Evolutionary conservation across 2,888 invertebrate species (phyloP).

Genomic region (Lycia hirtaria): DNA sequence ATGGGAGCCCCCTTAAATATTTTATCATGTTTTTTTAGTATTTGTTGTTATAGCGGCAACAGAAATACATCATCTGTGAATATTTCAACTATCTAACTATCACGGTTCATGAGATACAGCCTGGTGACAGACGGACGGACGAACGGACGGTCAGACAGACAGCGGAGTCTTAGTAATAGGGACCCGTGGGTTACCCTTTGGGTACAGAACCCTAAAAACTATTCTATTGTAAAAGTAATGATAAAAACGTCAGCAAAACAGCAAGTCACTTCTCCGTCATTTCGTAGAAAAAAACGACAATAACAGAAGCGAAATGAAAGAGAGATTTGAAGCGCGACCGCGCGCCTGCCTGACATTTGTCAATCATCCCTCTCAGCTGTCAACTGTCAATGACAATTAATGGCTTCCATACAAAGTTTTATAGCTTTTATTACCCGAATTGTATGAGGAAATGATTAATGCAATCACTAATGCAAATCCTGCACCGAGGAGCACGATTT

Average conservation of each 20-base stretch:
- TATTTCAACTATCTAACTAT: slow-evolving; percentile 4
- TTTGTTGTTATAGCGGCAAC: too few relatives aligned
- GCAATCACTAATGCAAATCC: slow-evolving; percentile 84
- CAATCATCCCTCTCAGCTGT: slow-evolving; percentile 79
- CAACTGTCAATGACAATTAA: slow-evolving; percentile 84
- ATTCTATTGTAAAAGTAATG: slow-evolving; percentile 29
- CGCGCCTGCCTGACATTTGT: slow-evolving; percentile 75
- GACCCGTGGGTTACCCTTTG: too few relatives aligned
- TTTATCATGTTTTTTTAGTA: too few relatives aligned
- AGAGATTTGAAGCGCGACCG: slow-evolving; percentile 52
- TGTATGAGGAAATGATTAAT: slow-evolving; percentile 81
- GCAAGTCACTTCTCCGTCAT: slow-evolving; percentile 62
- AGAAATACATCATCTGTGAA: too few relatives aligned
- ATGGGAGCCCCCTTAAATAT: too few relatives aligned
- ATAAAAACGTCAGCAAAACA: slow-evolving; percentile 48
- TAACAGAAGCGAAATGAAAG: slow-evolving; percentile 46
- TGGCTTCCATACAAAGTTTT: slow-evolving; percentile 81
- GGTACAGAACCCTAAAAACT: slow-evolving; percentile 22
- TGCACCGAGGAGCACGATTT: slow-evolving; percentile 58
- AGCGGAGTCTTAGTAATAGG: too few relatives aligned
- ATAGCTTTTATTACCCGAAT: slow-evolving; percentile 79
- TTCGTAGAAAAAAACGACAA: slow-evolving; percentile 50
- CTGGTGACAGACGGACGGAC: too few relatives aligned
- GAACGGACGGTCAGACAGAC: too few relatives aligned
- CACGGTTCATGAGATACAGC: too few relatives aligned